Conservation (phyloP, 2,888 invertebrate species). For the Xylota sylvarum region DNA sequence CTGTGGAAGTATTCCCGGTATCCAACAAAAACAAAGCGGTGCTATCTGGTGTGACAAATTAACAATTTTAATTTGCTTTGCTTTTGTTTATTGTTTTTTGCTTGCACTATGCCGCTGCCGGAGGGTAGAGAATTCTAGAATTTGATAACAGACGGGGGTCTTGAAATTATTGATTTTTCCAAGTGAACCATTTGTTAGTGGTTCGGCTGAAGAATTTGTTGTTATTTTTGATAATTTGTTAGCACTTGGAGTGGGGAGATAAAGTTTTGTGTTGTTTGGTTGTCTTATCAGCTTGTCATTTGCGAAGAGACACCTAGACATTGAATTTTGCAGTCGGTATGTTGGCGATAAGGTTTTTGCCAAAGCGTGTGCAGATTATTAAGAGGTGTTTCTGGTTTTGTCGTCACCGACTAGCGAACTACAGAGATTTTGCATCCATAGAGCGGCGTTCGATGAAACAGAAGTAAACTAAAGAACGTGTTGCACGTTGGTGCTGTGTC, state of each 20-base stretch:
- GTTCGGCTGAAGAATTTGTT: neutral
- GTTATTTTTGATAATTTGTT: neutral
- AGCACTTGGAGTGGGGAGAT: neutral
- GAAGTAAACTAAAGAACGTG: no score
- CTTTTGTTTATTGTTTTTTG: neutral
- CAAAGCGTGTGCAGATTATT: neutral
- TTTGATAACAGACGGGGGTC: neutral
- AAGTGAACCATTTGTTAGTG: neutral
- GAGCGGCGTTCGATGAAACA: no score
- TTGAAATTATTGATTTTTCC: conserved; percentile 49
- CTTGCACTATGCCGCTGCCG: neutral
- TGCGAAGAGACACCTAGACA: neutral
- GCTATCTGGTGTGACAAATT: conserved; percentile 8
- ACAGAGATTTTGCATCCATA: no score
- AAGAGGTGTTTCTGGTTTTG: neutral
- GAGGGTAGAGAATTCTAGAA: conserved; percentile 10
- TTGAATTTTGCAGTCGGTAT: neutral
- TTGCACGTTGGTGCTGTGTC: no score
- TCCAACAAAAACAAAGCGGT: conserved; percentile 5
- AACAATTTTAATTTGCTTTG: neutral
- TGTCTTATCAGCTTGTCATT: neutral
- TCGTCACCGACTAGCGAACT: neutral
- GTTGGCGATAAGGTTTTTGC: neutral
- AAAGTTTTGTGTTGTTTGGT: neutral
- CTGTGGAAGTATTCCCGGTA: conserved; percentile 18